These are phyloP conservation scores for Pyralis farinalis DNA, from an alignment of 2,888 invertebrate species.

Conservation along the genomic window DNA sequence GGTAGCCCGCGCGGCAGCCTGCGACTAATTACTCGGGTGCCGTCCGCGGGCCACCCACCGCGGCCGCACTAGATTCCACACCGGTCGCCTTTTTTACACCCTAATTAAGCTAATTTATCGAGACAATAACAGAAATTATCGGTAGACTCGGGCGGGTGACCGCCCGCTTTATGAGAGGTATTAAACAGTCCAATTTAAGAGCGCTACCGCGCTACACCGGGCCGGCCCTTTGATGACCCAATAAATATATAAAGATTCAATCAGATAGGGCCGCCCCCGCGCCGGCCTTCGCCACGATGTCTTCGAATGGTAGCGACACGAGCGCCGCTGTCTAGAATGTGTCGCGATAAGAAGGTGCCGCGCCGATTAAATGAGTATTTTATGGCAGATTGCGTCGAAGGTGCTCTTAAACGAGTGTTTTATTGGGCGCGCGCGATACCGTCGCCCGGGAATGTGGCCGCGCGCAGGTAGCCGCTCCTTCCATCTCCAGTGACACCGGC, in stretches of 20 bases:
- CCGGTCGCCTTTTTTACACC: constrained; percentile 69
- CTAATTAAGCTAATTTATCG: constrained; percentile 80
- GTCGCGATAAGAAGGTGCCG: constrained; percentile 49
- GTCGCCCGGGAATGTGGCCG: not conserved
- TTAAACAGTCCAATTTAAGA: constrained; percentile 64
- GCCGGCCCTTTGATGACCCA: constrained; percentile 47
- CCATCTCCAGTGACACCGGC: constrained; percentile 1
- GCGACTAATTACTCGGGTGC: constrained; percentile 30
- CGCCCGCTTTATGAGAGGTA: constrained; percentile 70
- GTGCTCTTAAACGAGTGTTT: constrained; percentile 29
- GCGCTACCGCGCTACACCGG: constrained; percentile 72
- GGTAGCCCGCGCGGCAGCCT: constrained; percentile 18
- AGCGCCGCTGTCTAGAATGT: constrained; percentile 37
- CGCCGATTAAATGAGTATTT: constrained; percentile 48
- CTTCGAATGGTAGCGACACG: constrained; percentile 51
- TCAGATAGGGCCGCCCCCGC: constrained; percentile 52
- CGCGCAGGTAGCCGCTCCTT: constrained; percentile 6
- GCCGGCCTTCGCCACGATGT: constrained; percentile 47
- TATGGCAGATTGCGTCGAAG: constrained; percentile 44
- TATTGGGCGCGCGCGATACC: constrained; percentile 18
- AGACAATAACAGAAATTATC: constrained; percentile 75
- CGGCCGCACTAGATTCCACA: constrained; percentile 66
- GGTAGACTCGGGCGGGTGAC: constrained; percentile 38
- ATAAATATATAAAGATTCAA: constrained; percentile 69
- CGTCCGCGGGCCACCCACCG: constrained; percentile 58